Base-by-base conservation (phyloP, 2,797 vertebrate genomes). In the Anguilla obscura region DNA sequence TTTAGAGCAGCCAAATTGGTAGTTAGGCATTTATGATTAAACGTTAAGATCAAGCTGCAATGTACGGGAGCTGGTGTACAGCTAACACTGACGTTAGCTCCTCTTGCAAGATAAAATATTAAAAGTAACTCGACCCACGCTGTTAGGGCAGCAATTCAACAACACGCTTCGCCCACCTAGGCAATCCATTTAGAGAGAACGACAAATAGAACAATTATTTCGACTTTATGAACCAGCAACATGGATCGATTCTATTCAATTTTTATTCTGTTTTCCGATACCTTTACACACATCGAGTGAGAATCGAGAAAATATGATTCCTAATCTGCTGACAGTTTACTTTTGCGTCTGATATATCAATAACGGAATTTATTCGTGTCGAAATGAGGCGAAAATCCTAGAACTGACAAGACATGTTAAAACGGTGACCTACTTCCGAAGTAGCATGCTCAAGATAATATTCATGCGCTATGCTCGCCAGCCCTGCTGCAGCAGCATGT, bases 341-440 rank as follows among this genome's bases (percentile, higher is more conserved):
- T 89, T 87, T 92, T 88, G 89, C 91, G 93, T 86, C 91, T 76
- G 92, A 87, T 89, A 91, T 90, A 90, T 89, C 92, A 93, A 93
- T 92, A 89, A 93, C 91, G 93, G 90, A 91, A 86, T 94, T 33
- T 92, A 27, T 58, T 85, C 56, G 86, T 83, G 63, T 86, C 33
- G 82, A 74, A 85, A 89, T 63, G 83, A 76, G 27, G 50, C 87
- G 9, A 60, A 89, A 63, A 83, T 90, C 85, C 93, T 89, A 94
- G 90, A 95, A 94, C 95, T 90, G 92, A 93, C 90, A 91, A 95
- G 93, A 94, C 94, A 91, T 95, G 94, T 92, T 90, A 94, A 91
- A 95, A 94, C 95, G 94, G 94, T 96, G 96, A 97, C 96, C 96
- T 97, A 97, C 96, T 96, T 97, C 95, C 95, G 95, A 96, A 96